Evolutionary conservation across 2,797 vertebrate genomes (phyloP), one percentile per base, ranked within the genome.

Genomic region (Aselliscus stoliczkanus): DNA sequence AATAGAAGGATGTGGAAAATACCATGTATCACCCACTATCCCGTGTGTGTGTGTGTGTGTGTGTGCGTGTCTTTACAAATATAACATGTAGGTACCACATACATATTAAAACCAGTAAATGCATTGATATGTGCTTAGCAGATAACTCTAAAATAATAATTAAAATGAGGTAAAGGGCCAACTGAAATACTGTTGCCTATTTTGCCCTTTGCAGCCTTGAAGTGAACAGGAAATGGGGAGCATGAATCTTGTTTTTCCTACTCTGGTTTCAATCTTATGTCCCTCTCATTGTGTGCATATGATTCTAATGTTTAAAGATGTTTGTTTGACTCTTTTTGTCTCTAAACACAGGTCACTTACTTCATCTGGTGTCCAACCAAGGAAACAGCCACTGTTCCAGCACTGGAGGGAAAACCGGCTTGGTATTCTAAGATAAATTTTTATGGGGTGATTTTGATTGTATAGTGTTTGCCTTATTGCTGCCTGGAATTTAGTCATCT

Each of bases 211-310:
- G 14, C 0, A 12, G 42, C 20, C 70, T 34, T 27, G 25, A 69
- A 14, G 3, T 5, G 17, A 81, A 4, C 29, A 29, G 13, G 11
- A 64, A 23, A 42, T 3, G 37, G 34, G 20, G 58, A 20, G 3
- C 2, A 1, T 5, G 1, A n/a, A 14, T 13, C 21, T 13, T 25
- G 8, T 34, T n/a, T 54, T 44, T 7, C 17, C 12, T 37, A 11
- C 6, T 4, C 10, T 25, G 23, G 1, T 64, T 23, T 75, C 47
- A 54, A 11, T 5, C 29, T 44, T 60, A 1, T 0, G 12, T 17
- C 60, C 29, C 3, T 69, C 2, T 31, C 52, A 6, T 10, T 3
- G 27, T 25, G 20, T 23, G 54, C 0, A 0, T 6, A 25, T 0
- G 11, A 70, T 27, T 60, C 82, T 80, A 37, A 70, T 14, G 4